Percentiles rank a stretch among this genome's conserved stretches.
These are phyloP conservation scores for Podilymbus podiceps DNA, from an alignment of 2,113 vertebrate genomes.

Conservation along the genomic window DNA sequence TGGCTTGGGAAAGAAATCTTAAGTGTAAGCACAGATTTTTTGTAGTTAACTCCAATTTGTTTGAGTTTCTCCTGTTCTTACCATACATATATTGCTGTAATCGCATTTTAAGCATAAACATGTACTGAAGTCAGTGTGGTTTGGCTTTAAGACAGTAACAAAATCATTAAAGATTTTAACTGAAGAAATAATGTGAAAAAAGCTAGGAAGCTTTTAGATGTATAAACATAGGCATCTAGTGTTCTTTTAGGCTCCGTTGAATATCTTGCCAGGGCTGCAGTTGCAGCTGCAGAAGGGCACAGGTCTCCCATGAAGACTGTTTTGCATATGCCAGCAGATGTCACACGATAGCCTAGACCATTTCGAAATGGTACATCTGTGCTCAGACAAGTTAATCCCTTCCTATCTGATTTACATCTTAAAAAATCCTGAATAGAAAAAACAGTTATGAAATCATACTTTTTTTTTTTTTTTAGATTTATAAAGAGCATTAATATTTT, in stretches of 20 bases:
- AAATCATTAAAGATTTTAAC: not conserved
- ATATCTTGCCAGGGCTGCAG: not conserved
- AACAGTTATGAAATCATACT: not conserved
- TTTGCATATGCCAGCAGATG: not conserved
- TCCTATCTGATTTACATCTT: not conserved
- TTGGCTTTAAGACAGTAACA: not conserved
- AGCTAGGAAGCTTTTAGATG: not conserved
- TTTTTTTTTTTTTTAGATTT: not conserved
- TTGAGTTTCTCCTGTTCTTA: not conserved
- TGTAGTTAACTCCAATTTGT: not conserved
- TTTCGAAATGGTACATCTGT: not conserved
- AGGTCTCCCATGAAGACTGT: not conserved
- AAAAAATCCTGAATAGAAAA: not conserved
- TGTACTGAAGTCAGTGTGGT: not conserved
- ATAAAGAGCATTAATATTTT: not conserved
- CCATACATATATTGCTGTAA: not conserved
- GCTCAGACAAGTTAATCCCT: not conserved
- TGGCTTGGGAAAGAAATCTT: not conserved
- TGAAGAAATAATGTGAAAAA: not conserved
- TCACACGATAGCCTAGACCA: not conserved
- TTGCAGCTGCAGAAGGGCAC: not conserved
- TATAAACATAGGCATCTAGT: not conserved
- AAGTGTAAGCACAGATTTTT: not conserved
- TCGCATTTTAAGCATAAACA: not conserved
- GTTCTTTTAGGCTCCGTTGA: not conserved